Evolutionary conservation across 2,113 vertebrate genomes (phyloP), one percentile per base, ranked within the genome.

Genomic region (Corythornis cristatus): DNA sequence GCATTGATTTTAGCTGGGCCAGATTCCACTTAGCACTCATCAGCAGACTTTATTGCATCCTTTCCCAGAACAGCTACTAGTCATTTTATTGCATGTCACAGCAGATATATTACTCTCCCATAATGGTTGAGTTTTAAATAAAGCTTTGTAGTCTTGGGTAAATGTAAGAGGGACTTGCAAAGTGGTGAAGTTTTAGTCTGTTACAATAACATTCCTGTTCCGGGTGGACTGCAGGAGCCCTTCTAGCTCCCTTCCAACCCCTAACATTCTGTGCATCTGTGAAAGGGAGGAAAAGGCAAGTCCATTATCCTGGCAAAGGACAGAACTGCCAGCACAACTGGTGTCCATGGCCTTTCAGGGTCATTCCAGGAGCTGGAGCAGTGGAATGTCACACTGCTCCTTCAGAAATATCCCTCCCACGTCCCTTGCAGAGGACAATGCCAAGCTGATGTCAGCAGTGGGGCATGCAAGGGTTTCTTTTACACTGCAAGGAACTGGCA

Each of bases 31-130:
- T 95, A 91, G 89, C 85, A 96, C 95, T 95, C 94, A 96, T 93
- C 94, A 95, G 91, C 87, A 95, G 94, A 75, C 85, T 93, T 96
- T 96, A 96, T 96, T 83, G 91, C 96, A 95, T 96, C 94, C 95
- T 92, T 96, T 96, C 96, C 96, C 95, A 96, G 96, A 96, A 96
- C 94, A 93, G 95, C 95, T 91, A 95, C 94, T 89, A 93, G 82
- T 93, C 93, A 95, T 95, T 96, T 96, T 93, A 96, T 86, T 95
- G 95, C 94, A 83, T 31, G 82, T 93, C 94, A 92, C 8, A 48
- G 91, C 93, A 95, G 96, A 96, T 95, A 93, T 91, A 96, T 95
- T 95, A 61, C 93, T 86, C 89, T 71, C 40, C 84, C 45, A 31
- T 96, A 96, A 96, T 95, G 93, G 89, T 1, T 95, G 89, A 95